Conservation (phyloP, 2,888 invertebrate species). For the Yponomeuta cagnagella region DNA sequence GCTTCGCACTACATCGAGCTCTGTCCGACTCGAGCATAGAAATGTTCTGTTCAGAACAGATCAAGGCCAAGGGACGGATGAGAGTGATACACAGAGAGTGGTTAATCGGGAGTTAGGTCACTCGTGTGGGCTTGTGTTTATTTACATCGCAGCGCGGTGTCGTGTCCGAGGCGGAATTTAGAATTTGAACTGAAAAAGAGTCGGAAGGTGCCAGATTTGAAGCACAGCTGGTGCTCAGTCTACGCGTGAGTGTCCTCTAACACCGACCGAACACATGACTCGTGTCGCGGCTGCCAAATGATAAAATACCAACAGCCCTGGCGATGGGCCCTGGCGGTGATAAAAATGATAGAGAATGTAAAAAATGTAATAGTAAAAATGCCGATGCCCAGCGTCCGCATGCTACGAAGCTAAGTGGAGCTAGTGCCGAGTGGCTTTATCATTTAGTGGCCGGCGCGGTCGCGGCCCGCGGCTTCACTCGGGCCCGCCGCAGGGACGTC, state of each 20-base stretch:
- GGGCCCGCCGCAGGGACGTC: conserved; percentile 45
- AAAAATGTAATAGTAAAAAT: conserved; percentile 24
- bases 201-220: conserved; percentile 66
- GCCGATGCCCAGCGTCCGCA: conserved; percentile 45
- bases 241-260: conserved; percentile 42
- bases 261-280: conserved; percentile 56
- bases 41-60: background rate
- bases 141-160: background rate
- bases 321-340: conserved; percentile 25
- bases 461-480: background rate
- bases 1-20: background rate
- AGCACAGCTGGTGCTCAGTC: conserved; percentile 71
- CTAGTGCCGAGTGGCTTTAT: conserved; percentile 45
- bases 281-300: conserved; percentile 68
- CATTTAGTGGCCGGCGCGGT: conserved; percentile 66
- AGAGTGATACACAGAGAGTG: background rate
- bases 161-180: conserved; percentile 10
- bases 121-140: background rate
- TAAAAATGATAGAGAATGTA: conserved; percentile 9
- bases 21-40: background rate
- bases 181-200: conserved; percentile 39
- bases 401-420: conserved; percentile 41
- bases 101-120: background rate
- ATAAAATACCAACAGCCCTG: conserved; percentile 62
- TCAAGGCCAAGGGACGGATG: background rate